Evolutionary conservation across 2,113 vertebrate species (phyloP), one percentile per base, ranked within the genome.

Genomic region (Elachura formosa): DNA sequence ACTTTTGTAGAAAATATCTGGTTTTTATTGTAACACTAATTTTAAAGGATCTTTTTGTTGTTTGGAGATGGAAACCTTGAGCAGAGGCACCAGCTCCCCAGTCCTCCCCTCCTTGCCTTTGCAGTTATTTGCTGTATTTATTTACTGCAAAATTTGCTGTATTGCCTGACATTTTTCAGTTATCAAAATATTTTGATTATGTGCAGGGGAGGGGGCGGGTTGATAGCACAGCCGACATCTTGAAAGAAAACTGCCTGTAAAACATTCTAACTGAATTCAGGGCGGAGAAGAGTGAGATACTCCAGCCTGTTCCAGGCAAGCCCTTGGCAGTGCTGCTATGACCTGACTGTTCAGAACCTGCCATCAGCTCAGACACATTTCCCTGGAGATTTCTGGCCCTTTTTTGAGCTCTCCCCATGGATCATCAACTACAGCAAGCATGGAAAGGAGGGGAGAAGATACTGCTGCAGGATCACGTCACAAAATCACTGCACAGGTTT

Each of bases 161-260:
- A 54, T 95, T 80, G 89, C 89, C 80, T 94, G 91, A 90, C 83
- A 86, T 92, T 86, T 94, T 94, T 95, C 0, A 2, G 91, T 92
- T 96, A 94, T 89, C 94, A 94, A 96, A 96, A 87, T 90, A 86
- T 94, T 95, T 94, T 94, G 86, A 77, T 96, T 86, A 89, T 84
- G 93, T 80, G 96, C 68, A 74, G 89, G 79, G 92, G 93, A 89
- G 72, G 80, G 91, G 72, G 63, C 0, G 80, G 63, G 63, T 33
- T 94, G 91, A 75, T 87, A 72, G 73, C 8, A 41, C 0, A 0
- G 69, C 69, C 2, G 6, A 90, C 45, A 54, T 90, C 87, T 88
- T 3, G 0, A 28, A 56, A 92, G 79, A 68, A 95, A 91, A 81
- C 66, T 63, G 84, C 89, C 77, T 72, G 55, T 75, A 75, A 93